These are phyloP conservation scores for Physocephala rufipes DNA, from an alignment of 2,888 invertebrate genomes.

Conservation along the genomic window DNA sequence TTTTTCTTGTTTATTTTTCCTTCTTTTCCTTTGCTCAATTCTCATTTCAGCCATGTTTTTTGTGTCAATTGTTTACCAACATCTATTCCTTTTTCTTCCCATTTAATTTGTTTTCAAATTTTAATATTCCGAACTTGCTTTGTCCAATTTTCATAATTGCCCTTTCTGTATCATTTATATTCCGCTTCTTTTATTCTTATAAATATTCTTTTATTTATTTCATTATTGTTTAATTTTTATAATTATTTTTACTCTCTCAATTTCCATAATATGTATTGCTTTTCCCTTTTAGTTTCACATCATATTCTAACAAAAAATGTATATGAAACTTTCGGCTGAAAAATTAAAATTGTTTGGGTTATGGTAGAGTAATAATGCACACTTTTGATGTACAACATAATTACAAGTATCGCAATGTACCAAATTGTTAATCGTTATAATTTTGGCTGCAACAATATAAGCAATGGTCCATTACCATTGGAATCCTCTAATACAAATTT, in stretches of 20 bases:
- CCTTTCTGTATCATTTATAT: too few species aligned
- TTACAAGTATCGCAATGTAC: not conserved
- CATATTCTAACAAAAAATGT: not conserved
- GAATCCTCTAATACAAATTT: not conserved
- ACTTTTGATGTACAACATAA: not conserved
- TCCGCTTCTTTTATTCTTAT: too few species aligned
- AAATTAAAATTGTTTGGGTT: not conserved
- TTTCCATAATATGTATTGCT: not conserved
- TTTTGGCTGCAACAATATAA: constrained; percentile 1
- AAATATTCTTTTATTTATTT: too few species aligned
- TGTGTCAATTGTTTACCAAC: too few species aligned
- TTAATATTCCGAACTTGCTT: too few species aligned
- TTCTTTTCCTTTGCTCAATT: not conserved
- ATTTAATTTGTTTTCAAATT: too few species aligned
- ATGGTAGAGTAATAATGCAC: not conserved
- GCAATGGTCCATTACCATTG: not conserved
- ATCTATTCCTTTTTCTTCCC: too few species aligned
- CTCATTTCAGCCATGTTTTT: not conserved
- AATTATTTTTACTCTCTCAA: not conserved
- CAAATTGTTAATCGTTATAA: not conserved
- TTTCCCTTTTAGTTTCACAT: not conserved
- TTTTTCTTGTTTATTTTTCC: not conserved
- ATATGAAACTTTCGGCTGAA: not conserved
- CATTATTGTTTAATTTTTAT: too few species aligned
- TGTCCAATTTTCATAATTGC: too few species aligned